A percentile compares a stretch with the other conserved stretches of the same genome.
phyloP scores from a whole-genome alignment of 2,888 invertebrate genomes.

The Ganaspis brasiliensis region DNA sequence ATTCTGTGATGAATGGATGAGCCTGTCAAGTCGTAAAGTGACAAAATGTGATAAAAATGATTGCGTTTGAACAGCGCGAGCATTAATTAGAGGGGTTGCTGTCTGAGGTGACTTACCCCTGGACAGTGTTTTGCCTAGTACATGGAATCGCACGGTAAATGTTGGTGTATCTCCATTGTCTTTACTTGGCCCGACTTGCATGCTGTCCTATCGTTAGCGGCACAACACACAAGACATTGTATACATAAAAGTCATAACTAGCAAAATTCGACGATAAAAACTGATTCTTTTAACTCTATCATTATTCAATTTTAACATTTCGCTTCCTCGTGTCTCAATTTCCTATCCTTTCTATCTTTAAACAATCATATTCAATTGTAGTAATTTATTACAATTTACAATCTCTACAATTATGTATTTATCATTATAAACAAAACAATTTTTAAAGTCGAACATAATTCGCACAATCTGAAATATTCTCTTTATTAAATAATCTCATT shows the following conservation, averaged over 20 bases:
- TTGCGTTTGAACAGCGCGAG: constrained; percentile 17
- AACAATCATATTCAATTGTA: no score
- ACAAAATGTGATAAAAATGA: neutral
- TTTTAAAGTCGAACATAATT: neutral
- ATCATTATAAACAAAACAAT: neutral
- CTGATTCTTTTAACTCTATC: neutral
- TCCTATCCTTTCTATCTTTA: neutral
- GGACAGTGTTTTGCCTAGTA: constrained; percentile 80
- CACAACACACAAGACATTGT: constrained; percentile 80
- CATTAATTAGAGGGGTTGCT: constrained; percentile 65
- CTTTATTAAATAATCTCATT: no score
- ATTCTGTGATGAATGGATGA: neutral
- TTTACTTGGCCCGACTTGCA: constrained; percentile 81
- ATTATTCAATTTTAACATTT: neutral
- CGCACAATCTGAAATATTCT: neutral
- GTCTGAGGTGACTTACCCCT: constrained; percentile 80
- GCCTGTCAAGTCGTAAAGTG: neutral
- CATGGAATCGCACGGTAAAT: constrained; percentile 79
- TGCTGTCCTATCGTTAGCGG: constrained; percentile 80
- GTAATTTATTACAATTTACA: no score
- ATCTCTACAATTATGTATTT: no score
- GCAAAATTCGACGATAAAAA: constrained; percentile 52
- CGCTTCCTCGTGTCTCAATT: neutral
- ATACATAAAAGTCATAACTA: constrained; percentile 71
- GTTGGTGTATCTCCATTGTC: constrained; percentile 78